phyloP scores from a whole-genome alignment of 2,113 vertebrate genomes.

The Hippocampus mohnikei region DNA sequence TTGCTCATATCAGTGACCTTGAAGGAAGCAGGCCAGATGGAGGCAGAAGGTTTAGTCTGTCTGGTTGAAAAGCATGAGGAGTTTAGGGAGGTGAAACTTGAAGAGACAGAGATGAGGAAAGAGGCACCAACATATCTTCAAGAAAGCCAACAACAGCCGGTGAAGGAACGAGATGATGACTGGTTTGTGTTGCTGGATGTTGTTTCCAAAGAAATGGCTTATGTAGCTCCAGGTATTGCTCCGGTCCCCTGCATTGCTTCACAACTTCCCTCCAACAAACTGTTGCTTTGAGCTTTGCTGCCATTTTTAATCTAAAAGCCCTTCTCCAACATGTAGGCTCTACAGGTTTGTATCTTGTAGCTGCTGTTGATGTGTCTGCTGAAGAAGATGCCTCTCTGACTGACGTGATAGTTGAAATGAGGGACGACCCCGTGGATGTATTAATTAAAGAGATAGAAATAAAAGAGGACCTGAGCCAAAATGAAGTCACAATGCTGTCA shows the following conservation, averaged over 20 bases:
- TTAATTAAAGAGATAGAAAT: constrained; percentile 9
- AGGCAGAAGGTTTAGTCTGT: constrained; percentile 10
- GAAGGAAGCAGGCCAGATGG: not conserved
- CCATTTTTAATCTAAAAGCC: constrained; percentile 12
- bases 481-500: not conserved
- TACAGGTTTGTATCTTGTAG: constrained; percentile 31
- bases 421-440: constrained; percentile 7
- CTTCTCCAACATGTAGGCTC: not conserved
- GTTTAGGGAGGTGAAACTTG: constrained; percentile 18
- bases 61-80: constrained; percentile 6
- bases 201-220: constrained; percentile 32
- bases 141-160: constrained; percentile 22
- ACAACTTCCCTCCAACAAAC: constrained; percentile 6
- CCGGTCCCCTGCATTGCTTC: not conserved
- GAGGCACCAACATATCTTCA: not conserved
- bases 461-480: constrained; percentile 10
- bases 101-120: constrained; percentile 29
- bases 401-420: constrained; percentile 12
- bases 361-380: constrained; percentile 16
- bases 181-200: constrained; percentile 49
- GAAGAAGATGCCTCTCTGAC: constrained; percentile 12
- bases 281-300: constrained; percentile 8
- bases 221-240: constrained; percentile 46
- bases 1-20: constrained; percentile 21
- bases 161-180: constrained; percentile 26